A percentile compares a stretch with the other conserved stretches of the same genome.
These are phyloP conservation scores for Stegodyphus mimosarum DNA, from an alignment of 1,140 invertebrate species.

Conservation along the genomic window DNA sequence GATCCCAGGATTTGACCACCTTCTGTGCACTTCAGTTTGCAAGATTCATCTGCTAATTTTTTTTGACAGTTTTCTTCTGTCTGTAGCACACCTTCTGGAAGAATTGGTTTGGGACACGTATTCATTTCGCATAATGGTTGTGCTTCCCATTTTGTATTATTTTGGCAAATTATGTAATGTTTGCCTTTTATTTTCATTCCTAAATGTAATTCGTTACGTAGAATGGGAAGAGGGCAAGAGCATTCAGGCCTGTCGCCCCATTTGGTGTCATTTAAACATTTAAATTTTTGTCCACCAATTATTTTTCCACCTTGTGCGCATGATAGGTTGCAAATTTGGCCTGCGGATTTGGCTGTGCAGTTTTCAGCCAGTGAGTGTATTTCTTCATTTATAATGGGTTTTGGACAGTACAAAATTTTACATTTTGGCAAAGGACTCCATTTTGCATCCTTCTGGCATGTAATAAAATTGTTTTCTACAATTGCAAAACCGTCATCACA, in stretches of 20 bases:
- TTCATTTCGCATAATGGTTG: neutral
- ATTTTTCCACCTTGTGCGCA: constrained; percentile 13
- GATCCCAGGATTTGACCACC: neutral
- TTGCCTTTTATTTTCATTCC: neutral
- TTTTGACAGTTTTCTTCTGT: neutral
- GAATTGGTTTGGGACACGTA: neutral
- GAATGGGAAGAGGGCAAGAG: neutral
- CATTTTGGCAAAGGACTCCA: neutral
- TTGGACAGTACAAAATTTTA: neutral
- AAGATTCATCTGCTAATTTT: neutral
- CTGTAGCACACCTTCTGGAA: neutral
- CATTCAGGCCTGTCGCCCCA: constrained; percentile 17
- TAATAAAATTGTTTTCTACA: neutral
- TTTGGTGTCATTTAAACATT: neutral
- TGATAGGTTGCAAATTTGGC: neutral
- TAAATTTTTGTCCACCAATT: neutral
- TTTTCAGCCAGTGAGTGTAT: neutral
- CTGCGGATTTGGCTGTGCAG: neutral
- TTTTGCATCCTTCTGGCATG: neutral
- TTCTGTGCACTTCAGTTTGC: neutral
- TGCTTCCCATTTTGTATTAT: neutral
- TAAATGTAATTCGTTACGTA: neutral
- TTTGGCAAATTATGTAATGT: constrained; percentile 1
- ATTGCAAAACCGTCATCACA: neutral
- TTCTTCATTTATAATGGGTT: neutral